Evolutionary conservation across 2,888 invertebrate species (phyloP).

Genomic region (Heliconius charithonia): DNA sequence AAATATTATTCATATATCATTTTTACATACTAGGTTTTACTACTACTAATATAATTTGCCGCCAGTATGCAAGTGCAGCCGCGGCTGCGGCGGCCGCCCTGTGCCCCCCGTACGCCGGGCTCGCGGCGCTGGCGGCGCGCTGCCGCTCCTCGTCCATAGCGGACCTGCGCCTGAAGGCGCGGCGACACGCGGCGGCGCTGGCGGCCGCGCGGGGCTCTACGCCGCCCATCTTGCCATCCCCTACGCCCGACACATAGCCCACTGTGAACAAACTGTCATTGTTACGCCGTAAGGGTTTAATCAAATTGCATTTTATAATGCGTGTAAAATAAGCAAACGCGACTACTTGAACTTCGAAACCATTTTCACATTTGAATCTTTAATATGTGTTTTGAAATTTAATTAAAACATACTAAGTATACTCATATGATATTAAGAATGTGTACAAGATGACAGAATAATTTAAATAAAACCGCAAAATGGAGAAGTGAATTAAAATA

Average conservation of each 20-base stretch:
- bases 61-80: slow-evolving; percentile 77
- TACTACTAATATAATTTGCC: background rate
- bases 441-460: background rate
- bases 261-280: slow-evolving; percentile 5
- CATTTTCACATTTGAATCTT: background rate
- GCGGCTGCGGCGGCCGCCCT: slow-evolving; percentile 85
- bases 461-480: background rate
- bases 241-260: slow-evolving; percentile 70
- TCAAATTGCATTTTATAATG: background rate
- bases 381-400: slow-evolving; percentile 6
- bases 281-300: background rate
- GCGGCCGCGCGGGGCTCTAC: slow-evolving; percentile 82
- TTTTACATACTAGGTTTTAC: background rate
- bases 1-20: background rate
- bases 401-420: background rate
- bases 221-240: slow-evolving; percentile 54
- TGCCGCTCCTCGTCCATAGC: slow-evolving; percentile 96
- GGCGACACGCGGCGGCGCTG: slow-evolving; percentile 95
- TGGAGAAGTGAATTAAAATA: slow-evolving; percentile 31
- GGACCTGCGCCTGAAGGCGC: slow-evolving; percentile 95
- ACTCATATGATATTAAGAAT: background rate
- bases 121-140: slow-evolving; percentile 91
- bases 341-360: background rate
- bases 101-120: slow-evolving; percentile 87
- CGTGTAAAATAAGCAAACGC: background rate